Evolutionary conservation across 2,888 invertebrate genomes (phyloP).

Genomic region (Entomobrya multifasciata): DNA sequence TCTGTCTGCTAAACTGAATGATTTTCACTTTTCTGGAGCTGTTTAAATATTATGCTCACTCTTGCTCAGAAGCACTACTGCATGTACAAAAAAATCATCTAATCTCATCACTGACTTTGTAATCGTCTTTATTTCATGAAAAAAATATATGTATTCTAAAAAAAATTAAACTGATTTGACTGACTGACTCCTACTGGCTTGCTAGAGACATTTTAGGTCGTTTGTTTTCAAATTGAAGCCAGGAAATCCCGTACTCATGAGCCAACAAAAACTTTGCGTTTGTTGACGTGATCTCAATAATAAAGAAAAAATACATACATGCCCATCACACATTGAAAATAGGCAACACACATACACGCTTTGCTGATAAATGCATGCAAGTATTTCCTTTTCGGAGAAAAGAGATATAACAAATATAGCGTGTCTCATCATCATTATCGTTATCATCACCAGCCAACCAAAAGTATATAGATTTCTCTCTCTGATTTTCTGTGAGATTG

Average conservation of each 20-base stretch:
- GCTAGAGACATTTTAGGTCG: slow-evolving; percentile 39
- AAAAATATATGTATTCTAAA: neutral
- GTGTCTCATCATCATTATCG: slow-evolving; percentile 59
- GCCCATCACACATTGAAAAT: neutral
- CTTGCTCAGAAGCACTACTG: too few relatives aligned
- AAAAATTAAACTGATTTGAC: slow-evolving; percentile 1
- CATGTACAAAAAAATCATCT: too few relatives aligned
- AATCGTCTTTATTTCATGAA: neutral
- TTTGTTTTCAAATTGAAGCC: slow-evolving; percentile 11
- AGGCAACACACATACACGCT: neutral
- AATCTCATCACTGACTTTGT: too few relatives aligned
- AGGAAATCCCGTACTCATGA: neutral
- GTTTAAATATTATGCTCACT: neutral
- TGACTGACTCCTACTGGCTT: slow-evolving; percentile 33
- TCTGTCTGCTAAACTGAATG: neutral
- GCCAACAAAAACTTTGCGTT: slow-evolving; percentile 51
- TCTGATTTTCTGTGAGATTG: slow-evolving; percentile 17
- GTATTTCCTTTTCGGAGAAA: neutral
- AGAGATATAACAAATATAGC: slow-evolving; percentile 25
- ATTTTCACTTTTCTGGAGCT: slow-evolving; percentile 20
- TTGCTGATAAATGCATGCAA: neutral
- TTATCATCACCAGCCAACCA: slow-evolving; percentile 26
- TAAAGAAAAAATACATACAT: too few relatives aligned
- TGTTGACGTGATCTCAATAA: slow-evolving; percentile 36
- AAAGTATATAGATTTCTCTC: slow-evolving; percentile 46